Evolutionary conservation across 2,888 invertebrate species (phyloP).

Genomic region (Gortyna flavago): DNA sequence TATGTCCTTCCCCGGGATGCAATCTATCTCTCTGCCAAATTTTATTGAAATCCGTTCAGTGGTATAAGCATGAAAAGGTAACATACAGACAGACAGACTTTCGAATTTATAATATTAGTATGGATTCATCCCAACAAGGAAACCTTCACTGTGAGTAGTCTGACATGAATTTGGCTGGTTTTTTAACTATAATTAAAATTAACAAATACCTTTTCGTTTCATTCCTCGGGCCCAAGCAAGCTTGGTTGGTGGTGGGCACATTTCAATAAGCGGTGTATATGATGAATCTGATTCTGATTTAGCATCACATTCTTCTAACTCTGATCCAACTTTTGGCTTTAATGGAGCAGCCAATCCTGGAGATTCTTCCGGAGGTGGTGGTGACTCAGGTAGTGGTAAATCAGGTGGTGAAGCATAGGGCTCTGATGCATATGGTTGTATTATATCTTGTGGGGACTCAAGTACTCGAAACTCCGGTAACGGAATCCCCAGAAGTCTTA

Average conservation of each 20-base stretch:
- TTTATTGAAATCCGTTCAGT: too few relatives aligned
- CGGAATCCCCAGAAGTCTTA: slow-evolving; percentile 13
- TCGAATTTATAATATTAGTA: too few relatives aligned
- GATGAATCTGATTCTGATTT: slow-evolving; percentile 12
- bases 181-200: not conserved
- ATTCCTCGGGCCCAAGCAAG: not conserved
- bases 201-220: slow-evolving; percentile 24
- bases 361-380: slow-evolving; percentile 2
- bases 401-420: not conserved
- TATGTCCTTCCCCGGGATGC: too few relatives aligned
- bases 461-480: slow-evolving; percentile 19
- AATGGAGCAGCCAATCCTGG: not conserved
- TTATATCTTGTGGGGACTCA: not conserved
- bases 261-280: slow-evolving; percentile 7
- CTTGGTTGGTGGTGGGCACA: not conserved
- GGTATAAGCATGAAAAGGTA: too few relatives aligned
- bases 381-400: not conserved
- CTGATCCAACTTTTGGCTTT: not conserved
- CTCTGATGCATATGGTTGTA: not conserved
- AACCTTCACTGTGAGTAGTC: not conserved
- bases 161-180: too few relatives aligned
- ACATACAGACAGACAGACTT: too few relatives aligned
- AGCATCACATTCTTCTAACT: slow-evolving; percentile 5
- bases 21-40: too few relatives aligned
- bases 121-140: not conserved